A percentile compares a stretch with the other conserved stretches of the same genome.
Evolutionary conservation across 2,888 invertebrate genomes (phyloP).

Genomic region (Cosmopolites sordidus): DNA sequence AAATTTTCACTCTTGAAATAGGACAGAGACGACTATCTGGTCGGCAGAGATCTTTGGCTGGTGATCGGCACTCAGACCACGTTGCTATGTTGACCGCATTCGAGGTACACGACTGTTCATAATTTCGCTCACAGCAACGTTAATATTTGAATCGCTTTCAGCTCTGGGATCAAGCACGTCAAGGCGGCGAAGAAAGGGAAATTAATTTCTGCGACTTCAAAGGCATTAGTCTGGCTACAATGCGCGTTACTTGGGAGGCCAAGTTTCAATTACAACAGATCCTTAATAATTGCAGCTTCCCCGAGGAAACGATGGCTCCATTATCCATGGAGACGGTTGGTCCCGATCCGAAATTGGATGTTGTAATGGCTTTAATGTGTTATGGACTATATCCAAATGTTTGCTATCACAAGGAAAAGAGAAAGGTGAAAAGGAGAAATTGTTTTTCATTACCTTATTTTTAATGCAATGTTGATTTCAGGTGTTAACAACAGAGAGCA

Average conservation of each 20-base stretch:
- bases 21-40: conserved; percentile 70
- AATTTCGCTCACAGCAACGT: too few species aligned
- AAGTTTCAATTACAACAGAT: conserved; percentile 63
- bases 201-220: conserved; percentile 86
- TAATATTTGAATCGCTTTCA: conserved; percentile 31
- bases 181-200: conserved; percentile 72
- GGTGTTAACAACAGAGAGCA: conserved; percentile 92
- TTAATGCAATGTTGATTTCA: conserved; percentile 38
- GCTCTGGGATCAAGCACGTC: conserved; percentile 68
- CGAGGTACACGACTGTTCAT: conserved; percentile 54
- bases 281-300: conserved; percentile 73
- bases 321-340: conserved; percentile 71
- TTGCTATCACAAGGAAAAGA: conserved; percentile 90
- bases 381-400: conserved; percentile 97
- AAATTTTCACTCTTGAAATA: conserved; percentile 83
- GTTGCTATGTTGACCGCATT: conserved; percentile 91
- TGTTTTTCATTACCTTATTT: not conserved
- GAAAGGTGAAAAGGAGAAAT: conserved; percentile 59
- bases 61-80: conserved; percentile 87
- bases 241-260: conserved; percentile 89
- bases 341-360: conserved; percentile 75
- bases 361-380: conserved; percentile 78
- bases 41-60: conserved; percentile 83
- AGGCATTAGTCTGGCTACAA: conserved; percentile 74
- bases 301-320: conserved; percentile 78